Evolutionary conservation across 2,113 vertebrate genomes (phyloP).

Genomic region (Stomatorhinus ivindoensis): DNA sequence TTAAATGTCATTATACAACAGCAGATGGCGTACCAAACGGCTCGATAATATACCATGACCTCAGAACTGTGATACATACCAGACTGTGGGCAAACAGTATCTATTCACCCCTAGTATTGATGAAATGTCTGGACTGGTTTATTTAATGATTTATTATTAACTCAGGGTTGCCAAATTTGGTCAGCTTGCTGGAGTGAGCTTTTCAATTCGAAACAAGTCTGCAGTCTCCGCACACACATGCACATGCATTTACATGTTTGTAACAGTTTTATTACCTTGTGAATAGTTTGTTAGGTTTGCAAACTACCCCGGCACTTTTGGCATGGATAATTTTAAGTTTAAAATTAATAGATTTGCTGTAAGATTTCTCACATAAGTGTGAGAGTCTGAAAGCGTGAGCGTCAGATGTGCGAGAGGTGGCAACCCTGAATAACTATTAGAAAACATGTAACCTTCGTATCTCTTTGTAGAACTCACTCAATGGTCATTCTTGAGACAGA

Average conservation of each 20-base stretch:
- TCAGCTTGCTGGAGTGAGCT: neutral
- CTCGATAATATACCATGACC: neutral
- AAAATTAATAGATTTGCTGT: neutral
- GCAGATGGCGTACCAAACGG: neutral
- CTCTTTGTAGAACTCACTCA: slow-evolving; percentile 73
- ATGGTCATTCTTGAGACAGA: slow-evolving; percentile 92
- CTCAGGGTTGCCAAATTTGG: neutral
- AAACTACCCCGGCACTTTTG: neutral
- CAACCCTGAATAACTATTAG: neutral
- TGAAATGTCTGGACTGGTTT: neutral
- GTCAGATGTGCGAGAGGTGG: neutral
- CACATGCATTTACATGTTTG: neutral
- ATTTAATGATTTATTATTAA: neutral
- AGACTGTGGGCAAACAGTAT: neutral
- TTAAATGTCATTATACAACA: neutral
- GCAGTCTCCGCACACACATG: neutral
- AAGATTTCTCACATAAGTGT: neutral
- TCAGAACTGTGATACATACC: neutral
- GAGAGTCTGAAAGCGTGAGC: neutral
- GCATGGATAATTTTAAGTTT: neutral
- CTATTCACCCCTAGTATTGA: neutral
- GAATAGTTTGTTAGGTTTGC: neutral
- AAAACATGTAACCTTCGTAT: neutral
- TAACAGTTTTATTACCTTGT: neutral
- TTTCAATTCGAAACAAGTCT: neutral